Conservation (phyloP, 2,888 invertebrate genomes). For the Ischnura elegans region DNA sequence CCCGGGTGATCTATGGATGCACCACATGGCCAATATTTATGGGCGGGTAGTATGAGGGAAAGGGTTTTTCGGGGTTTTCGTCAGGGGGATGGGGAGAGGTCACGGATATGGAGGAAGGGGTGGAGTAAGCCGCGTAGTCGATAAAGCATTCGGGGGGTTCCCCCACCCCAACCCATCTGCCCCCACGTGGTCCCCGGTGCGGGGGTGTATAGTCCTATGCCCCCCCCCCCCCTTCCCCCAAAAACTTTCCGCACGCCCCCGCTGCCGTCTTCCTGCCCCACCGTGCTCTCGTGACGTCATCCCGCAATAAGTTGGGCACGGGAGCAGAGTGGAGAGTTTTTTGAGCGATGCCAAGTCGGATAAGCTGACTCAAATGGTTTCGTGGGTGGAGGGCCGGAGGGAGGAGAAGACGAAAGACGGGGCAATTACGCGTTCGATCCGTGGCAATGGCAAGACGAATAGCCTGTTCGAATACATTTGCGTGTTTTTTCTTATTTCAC, state of each 20-base stretch:
- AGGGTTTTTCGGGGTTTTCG: background rate
- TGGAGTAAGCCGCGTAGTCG: background rate
- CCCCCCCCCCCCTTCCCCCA: background rate
- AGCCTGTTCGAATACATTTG: conserved; percentile 25
- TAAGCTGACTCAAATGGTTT: conserved; percentile 9
- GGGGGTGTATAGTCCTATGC: background rate
- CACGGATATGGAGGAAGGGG: background rate
- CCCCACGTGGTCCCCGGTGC: background rate
- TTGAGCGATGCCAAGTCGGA: conserved; percentile 17
- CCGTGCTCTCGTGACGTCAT: background rate
- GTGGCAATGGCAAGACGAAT: background rate
- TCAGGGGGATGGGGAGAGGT: background rate
- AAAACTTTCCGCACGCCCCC: background rate
- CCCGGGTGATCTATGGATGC: conserved; percentile 29
- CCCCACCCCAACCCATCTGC: background rate
- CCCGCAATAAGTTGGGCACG: conserved; percentile 21
- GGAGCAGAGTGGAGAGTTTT: conserved; percentile 4
- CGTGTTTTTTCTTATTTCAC: background rate
- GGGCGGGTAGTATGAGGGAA: conserved; percentile 2
- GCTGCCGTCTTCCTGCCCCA: background rate
- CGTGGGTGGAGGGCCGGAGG: background rate
- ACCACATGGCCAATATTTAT: background rate
- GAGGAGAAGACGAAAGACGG: background rate
- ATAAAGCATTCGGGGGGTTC: background rate
- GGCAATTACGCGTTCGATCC: conserved; percentile 12